Percentiles rank a stretch among this genome's conserved stretches.
Conservation (phyloP, 2,888 invertebrate genomes). For the Chorisops tibialis region DNA sequence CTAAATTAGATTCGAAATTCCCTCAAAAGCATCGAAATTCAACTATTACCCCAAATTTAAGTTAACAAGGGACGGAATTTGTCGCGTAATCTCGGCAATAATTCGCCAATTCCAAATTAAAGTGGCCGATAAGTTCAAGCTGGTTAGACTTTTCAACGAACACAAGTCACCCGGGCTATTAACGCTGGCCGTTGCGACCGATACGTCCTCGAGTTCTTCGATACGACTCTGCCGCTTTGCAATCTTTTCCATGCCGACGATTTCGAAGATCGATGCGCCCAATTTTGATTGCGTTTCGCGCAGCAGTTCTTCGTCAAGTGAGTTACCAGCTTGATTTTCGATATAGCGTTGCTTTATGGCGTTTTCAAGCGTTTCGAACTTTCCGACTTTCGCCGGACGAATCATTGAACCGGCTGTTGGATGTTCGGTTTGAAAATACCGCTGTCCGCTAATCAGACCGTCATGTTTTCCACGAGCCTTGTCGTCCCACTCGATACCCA, state of each 20-base stretch:
- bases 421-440: conserved; percentile 75
- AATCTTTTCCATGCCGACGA: conserved; percentile 88
- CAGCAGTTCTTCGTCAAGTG: conserved; percentile 61
- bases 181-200: conserved; percentile 53
- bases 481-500: conserved; percentile 98
- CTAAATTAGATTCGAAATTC: conserved; percentile 3
- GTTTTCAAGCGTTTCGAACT: conserved; percentile 67
- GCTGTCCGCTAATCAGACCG: conserved; percentile 75
- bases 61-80: conserved; percentile 45
- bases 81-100: conserved; percentile 47
- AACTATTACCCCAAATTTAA: conserved; percentile 49
- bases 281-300: conserved; percentile 66
- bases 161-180: conserved; percentile 65
- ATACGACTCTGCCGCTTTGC: conserved; percentile 57
- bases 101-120: conserved; percentile 51
- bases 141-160: conserved; percentile 45
- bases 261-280: conserved; percentile 78
- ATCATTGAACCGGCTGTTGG: conserved; percentile 88
- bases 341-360: conserved; percentile 70
- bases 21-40: not conserved
- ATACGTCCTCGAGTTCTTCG: conserved; percentile 47
- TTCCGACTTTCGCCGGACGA: conserved; percentile 73
- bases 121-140: conserved; percentile 47
- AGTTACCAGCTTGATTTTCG: conserved; percentile 48
- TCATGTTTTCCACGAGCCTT: conserved; percentile 85